Percentiles rank a stretch among this genome's conserved stretches.
Conservation (phyloP, 2,888 invertebrate genomes). For the Campopleginae sp. region DNA sequence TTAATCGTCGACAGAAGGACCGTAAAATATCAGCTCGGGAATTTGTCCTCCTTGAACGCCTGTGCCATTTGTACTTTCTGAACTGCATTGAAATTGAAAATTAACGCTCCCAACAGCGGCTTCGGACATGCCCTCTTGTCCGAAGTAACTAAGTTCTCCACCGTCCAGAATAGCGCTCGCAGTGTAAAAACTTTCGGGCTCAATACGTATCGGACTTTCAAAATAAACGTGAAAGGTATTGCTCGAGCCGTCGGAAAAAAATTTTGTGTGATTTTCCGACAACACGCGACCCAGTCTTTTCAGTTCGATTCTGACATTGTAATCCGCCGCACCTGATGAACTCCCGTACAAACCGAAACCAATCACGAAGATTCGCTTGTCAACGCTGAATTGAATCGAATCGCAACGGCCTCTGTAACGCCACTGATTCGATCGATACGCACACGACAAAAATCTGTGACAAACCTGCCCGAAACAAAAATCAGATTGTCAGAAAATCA, state of each 20-base stretch:
- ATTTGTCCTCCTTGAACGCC: conserved; percentile 99
- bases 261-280: conserved; percentile 96
- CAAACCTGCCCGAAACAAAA: conserved; percentile 88
- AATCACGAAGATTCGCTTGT: conserved; percentile 97
- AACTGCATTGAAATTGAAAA: conserved; percentile 98
- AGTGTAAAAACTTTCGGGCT: conserved; percentile 97
- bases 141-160: conserved; percentile 97
- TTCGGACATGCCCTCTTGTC: conserved; percentile 98
- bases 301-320: conserved; percentile 96
- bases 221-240: conserved; percentile 97
- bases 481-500: too few relatives aligned
- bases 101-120: conserved; percentile 96
- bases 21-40: conserved; percentile 98
- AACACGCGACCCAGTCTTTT: conserved; percentile 95
- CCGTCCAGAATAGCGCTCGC: conserved; percentile 98
- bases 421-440: conserved; percentile 98
- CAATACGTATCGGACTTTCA: conserved; percentile 94
- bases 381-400: conserved; percentile 98
- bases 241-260: conserved; percentile 98
- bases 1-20: conserved; percentile 88
- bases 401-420: conserved; percentile 98
- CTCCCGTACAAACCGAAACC: conserved; percentile 98
- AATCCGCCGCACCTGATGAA: conserved; percentile 97
- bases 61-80: conserved; percentile 98
- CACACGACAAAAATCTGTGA: conserved; percentile 98